Evolutionary conservation across 2,113 vertebrate genomes (phyloP), one percentile per base, ranked within the genome.

Genomic region (Mus spicilegus): DNA sequence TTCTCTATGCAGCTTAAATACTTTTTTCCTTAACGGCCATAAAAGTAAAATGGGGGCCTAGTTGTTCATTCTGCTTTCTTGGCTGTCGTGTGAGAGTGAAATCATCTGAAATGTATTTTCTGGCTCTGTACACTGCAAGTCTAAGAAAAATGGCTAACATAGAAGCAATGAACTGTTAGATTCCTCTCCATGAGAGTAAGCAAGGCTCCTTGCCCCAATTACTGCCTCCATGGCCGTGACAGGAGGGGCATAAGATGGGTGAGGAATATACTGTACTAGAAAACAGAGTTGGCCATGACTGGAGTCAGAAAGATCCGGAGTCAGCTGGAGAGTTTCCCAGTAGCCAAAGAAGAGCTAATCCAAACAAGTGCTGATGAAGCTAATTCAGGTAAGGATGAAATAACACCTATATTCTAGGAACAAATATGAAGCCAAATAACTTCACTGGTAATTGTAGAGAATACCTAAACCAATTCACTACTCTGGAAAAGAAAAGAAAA

Each of bases 41-140:
- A 56, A 89, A 92, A 87, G 39, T 89, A 82, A 67, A 82, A 90
- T n/a, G 78, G 51, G 26, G 61, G 16, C 8, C 95, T 78, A 80
- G 17, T 73, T 2, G 39, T 87, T 95, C 54, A 86, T 87, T 95
- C 54, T 89, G 84, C 8, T 89, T 75, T 86, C 20, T 86, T 86
- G 87, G 84, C 33, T 72, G 76, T 91, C 5, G 46, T 86, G 36
- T 77, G 85, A 94, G 63, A 39, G 94, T 92, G 77, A 93, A 89
- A 86, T 95, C 22, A 89, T 51, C 24, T 46, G 49, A 82, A 90
- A 51, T 86, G 5, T 36, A 58, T 77, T 87, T 76, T 89, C 67
- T 63, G 72, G 51, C 28, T 95, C 93, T 96, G 51, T 72, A 10
- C 72, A 91, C 36, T 28, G n/a, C 91, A 89, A 28, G 26, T 77